Evolutionary conservation across 2,113 vertebrate species (phyloP).

Genomic region (Halichoerus grypus): DNA sequence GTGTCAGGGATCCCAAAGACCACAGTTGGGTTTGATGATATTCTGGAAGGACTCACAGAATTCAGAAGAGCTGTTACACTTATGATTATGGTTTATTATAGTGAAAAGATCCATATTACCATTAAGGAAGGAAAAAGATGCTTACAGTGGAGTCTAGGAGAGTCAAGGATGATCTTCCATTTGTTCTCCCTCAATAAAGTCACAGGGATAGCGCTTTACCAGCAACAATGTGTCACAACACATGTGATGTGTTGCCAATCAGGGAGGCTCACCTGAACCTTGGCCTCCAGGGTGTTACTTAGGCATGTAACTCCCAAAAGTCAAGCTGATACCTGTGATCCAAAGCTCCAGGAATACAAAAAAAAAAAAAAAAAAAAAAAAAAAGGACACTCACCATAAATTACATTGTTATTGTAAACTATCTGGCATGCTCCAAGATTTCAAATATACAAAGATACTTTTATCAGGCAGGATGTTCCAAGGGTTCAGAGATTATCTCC

Average conservation of each 20-base stretch:
- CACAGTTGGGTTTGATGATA: not conserved
- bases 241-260: not conserved
- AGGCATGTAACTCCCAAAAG: not conserved
- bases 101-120: not conserved
- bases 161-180: not conserved
- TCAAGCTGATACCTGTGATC: not conserved
- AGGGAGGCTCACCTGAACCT: not conserved
- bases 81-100: not conserved
- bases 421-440: not conserved
- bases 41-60: not conserved
- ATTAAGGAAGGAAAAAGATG: not conserved
- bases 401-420: not conserved
- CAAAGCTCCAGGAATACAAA: not conserved
- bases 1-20: not conserved
- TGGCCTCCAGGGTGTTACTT: not conserved
- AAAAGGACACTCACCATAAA: not conserved
- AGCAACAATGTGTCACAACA: not conserved
- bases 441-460: not conserved
- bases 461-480: not conserved
- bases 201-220: not conserved
- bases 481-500: not conserved
- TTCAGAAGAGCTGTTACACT: not conserved
- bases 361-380: not conserved
- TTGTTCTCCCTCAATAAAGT: not conserved
- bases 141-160: not conserved